These are phyloP conservation scores for Bugula neritina DNA, from an alignment of 2,888 invertebrate genomes.

Conservation along the genomic window DNA sequence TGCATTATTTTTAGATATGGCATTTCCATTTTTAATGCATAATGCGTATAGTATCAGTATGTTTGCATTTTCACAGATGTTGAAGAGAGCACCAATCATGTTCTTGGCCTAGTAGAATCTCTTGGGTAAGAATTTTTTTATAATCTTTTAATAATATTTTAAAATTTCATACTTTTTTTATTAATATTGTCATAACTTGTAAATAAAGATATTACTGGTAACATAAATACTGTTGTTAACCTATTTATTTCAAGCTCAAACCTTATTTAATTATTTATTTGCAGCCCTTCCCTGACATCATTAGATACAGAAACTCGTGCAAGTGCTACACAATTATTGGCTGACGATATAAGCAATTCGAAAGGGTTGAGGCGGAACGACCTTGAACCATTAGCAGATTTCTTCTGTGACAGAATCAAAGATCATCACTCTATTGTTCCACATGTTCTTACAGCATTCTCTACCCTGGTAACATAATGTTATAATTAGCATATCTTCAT, in stretches of 20 bases:
- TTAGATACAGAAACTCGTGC: constrained; percentile 60
- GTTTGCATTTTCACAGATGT: too few species aligned
- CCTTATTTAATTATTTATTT: constrained; percentile 4
- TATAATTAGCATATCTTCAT: too few species aligned
- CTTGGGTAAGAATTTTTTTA: constrained; percentile 47
- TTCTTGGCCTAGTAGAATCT: constrained; percentile 38
- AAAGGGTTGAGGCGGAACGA: not conserved
- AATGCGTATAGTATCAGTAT: too few species aligned
- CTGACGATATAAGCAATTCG: constrained; percentile 57
- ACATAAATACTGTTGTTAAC: too few species aligned
- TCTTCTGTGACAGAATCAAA: constrained; percentile 71
- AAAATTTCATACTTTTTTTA: too few species aligned
- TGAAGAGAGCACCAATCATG: constrained; percentile 31
- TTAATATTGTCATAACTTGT: too few species aligned
- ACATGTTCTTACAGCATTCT: constrained; percentile 66
- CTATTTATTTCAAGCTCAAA: too few species aligned
- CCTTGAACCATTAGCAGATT: constrained; percentile 51
- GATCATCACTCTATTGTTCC: constrained; percentile 78
- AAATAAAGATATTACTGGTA: too few species aligned
- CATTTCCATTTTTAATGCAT: too few species aligned
- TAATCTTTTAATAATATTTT: too few species aligned
- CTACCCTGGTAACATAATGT: constrained; percentile 64
- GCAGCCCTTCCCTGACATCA: constrained; percentile 61
- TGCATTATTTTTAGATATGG: too few species aligned
- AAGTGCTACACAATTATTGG: constrained; percentile 64